These are phyloP conservation scores for Notarius quadriscutis DNA, from an alignment of 2,113 vertebrate species.

Conservation along the genomic window DNA sequence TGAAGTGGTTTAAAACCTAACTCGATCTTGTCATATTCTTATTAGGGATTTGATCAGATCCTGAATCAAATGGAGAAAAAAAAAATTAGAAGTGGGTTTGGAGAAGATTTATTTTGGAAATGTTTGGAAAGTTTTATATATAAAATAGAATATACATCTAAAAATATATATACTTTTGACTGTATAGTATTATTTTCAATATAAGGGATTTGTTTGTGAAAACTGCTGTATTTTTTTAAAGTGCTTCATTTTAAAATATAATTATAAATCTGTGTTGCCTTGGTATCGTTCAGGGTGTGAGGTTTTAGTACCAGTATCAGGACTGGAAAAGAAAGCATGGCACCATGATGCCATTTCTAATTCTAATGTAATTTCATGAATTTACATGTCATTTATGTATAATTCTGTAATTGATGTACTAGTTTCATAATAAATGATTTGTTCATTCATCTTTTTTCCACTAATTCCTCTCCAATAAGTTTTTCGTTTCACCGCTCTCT, in stretches of 20 bases:
- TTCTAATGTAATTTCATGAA: neutral
- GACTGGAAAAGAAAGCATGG: neutral
- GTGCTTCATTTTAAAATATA: neutral
- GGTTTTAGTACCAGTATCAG: neutral
- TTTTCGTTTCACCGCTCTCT: neutral
- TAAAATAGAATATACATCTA: neutral
- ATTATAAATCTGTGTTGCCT: too few relatives aligned
- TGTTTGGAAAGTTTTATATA: neutral
- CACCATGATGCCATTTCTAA: neutral
- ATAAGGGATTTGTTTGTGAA: neutral
- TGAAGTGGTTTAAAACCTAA: neutral
- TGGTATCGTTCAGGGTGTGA: neutral
- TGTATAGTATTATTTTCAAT: neutral
- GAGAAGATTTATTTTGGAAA: neutral
- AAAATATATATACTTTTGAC: neutral
- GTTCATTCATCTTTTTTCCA: neutral
- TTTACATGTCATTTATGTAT: neutral
- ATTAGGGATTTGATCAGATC: neutral
- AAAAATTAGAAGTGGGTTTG: neutral
- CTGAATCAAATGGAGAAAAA: neutral
- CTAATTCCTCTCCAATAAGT: neutral
- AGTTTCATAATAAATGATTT: neutral
- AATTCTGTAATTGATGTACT: neutral
- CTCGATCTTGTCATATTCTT: neutral
- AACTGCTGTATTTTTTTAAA: neutral